phyloP scores from a whole-genome alignment of 2,888 invertebrate species.

The Plusia festucae region DNA sequence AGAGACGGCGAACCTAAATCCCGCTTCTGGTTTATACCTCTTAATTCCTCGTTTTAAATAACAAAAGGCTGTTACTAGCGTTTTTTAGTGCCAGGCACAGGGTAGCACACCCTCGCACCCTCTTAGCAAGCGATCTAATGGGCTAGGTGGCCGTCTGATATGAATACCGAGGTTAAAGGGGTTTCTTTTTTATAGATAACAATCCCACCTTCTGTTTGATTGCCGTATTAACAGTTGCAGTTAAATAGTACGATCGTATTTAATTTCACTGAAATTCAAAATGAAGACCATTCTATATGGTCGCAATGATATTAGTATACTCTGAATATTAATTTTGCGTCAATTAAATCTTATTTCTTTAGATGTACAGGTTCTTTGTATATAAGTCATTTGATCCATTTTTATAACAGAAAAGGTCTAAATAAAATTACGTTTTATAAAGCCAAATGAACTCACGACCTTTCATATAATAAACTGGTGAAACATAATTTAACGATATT shows the following conservation, averaged over 20 bases:
- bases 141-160: constrained; percentile 64
- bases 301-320: background rate
- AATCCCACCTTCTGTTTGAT: constrained; percentile 53
- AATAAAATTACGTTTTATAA: constrained; percentile 2
- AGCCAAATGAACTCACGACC: background rate
- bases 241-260: constrained; percentile 12
- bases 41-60: constrained; percentile 81
- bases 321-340: background rate
- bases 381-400: background rate
- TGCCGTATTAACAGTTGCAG: constrained; percentile 41
- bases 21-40: constrained; percentile 61
- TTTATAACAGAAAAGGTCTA: background rate
- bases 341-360: constrained; percentile 5
- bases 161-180: constrained; percentile 53
- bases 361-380: constrained; percentile 7
- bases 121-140: constrained; percentile 69
- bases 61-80: constrained; percentile 80
- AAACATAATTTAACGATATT: background rate
- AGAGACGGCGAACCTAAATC: constrained; percentile 63
- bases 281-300: background rate
- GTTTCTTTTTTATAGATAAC: constrained; percentile 54
- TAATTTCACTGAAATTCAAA: constrained; percentile 20
- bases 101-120: constrained; percentile 71
- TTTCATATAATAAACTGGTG: background rate
- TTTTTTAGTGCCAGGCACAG: constrained; percentile 78